A percentile compares a stretch with the other conserved stretches of the same genome.
phyloP scores from a whole-genome alignment of 2,113 vertebrate species.

The Microcebus griseorufus region DNA sequence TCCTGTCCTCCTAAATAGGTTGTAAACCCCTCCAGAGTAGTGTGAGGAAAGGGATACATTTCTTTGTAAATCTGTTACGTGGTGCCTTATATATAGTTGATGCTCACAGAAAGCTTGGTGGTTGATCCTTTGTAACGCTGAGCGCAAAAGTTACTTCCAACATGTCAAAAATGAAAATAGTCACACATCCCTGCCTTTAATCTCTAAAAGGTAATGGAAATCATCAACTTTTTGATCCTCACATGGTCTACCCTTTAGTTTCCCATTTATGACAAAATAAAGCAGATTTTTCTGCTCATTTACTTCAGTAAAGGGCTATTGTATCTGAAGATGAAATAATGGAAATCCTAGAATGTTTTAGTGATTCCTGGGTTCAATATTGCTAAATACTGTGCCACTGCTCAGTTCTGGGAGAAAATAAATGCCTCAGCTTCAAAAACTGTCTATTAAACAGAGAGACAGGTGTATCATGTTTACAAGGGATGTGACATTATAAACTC shows the following conservation, averaged over 20 bases:
- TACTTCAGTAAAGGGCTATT: neutral
- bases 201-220: neutral
- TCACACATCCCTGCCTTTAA: neutral
- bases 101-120: neutral
- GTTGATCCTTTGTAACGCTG: neutral
- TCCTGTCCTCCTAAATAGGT: neutral
- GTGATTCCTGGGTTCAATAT: neutral
- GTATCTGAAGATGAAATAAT: neutral
- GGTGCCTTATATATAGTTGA: neutral
- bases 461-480: conserved; percentile 72
- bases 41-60: rapidly evolving
- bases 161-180: neutral
- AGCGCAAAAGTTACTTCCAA: neutral
- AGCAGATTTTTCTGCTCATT: neutral
- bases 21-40: neutral
- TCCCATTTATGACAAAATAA: neutral
- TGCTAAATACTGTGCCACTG: conserved; percentile 5
- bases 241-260: neutral
- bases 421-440: conserved; percentile 35
- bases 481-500: conserved; percentile 67
- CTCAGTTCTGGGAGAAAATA: conserved; percentile 48
- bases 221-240: neutral
- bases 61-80: neutral
- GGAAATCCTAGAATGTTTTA: neutral
- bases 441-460: conserved; percentile 54